A percentile compares a stretch with the other conserved stretches of the same genome.
Conservation (phyloP, 2,113 vertebrate genomes). For the Macquaria australasica region DNA sequence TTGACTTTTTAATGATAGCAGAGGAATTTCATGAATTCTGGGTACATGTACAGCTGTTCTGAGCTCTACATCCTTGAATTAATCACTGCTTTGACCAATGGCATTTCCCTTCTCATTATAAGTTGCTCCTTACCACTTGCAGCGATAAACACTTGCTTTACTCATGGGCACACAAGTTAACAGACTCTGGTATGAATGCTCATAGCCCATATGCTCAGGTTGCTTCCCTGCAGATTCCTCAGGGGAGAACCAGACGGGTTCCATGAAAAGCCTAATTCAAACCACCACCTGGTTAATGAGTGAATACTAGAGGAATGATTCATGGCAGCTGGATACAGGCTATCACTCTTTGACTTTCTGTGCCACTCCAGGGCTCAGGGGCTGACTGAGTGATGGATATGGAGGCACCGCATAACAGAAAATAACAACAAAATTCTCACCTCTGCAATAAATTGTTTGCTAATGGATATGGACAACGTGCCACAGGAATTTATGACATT, state of each 20-base stretch:
- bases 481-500: constrained; percentile 73
- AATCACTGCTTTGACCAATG: constrained; percentile 27
- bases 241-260: constrained; percentile 14
- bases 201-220: constrained; percentile 50
- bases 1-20: constrained; percentile 16
- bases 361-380: constrained; percentile 28
- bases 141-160: neutral
- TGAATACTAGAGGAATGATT: constrained; percentile 53
- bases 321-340: constrained; percentile 43
- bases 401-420: constrained; percentile 20
- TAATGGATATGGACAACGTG: constrained; percentile 81
- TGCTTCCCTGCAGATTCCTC: constrained; percentile 18
- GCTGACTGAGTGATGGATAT: constrained; percentile 65
- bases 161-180: constrained; percentile 15
- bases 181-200: constrained; percentile 17
- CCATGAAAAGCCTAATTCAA: constrained; percentile 48
- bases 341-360: constrained; percentile 61
- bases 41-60: constrained; percentile 42
- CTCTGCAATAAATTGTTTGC: constrained; percentile 75
- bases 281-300: constrained; percentile 62
- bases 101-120: neutral
- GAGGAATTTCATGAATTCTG: constrained; percentile 21
- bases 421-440: constrained; percentile 73
- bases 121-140: constrained; percentile 10
- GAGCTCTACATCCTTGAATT: constrained; percentile 13